A percentile compares a stretch with the other conserved stretches of the same genome.
Conservation (phyloP, 2,797 vertebrate genomes). For the Streptopelia turtur region DNA sequence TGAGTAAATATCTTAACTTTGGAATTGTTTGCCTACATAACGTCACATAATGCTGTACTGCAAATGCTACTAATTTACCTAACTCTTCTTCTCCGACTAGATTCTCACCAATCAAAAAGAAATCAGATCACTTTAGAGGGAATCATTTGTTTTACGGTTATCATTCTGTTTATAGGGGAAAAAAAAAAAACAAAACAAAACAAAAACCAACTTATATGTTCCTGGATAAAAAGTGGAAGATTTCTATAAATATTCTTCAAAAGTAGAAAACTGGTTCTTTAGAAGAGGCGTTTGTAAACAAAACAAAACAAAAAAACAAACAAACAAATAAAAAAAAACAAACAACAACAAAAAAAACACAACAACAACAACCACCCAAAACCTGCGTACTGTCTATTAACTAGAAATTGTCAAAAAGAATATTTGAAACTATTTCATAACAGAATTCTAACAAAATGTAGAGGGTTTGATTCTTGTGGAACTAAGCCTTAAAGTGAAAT, state of each 20-base stretch:
- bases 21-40: background rate
- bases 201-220: rapidly evolving
- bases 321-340: too few relatives aligned
- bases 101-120: background rate
- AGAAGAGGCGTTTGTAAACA: background rate
- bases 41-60: background rate
- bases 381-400: background rate
- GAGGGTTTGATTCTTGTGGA: background rate
- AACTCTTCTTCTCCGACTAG: background rate
- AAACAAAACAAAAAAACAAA: too few relatives aligned
- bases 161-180: background rate
- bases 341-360: too few relatives aligned
- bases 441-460: background rate
- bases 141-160: background rate
- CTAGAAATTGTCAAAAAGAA: background rate
- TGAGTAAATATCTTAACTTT: background rate
- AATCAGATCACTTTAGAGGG: background rate
- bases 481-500: background rate
- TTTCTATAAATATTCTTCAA: background rate
- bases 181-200: background rate
- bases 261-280: background rate
- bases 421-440: background rate
- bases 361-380: too few relatives aligned
- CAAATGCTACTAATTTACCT: background rate
- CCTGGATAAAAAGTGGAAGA: background rate